Percentiles rank a stretch among this genome's conserved stretches.
These are phyloP conservation scores for Polyploca ridens DNA, from an alignment of 2,888 invertebrate species.

Conservation along the genomic window DNA sequence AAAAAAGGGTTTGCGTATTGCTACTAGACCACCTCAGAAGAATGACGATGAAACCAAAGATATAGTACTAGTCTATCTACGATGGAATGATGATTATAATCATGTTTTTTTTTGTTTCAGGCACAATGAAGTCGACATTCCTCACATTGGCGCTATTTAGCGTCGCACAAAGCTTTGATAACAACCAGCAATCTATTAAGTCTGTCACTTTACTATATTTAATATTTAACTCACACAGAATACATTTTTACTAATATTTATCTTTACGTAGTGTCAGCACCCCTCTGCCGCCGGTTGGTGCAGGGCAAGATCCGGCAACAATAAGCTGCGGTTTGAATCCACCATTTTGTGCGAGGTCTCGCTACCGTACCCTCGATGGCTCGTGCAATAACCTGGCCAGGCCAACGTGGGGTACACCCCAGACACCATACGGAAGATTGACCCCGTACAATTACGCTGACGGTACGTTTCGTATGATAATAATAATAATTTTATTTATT, in stretches of 20 bases:
- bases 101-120: constrained; percentile 48
- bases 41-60: too few species aligned
- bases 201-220: too few species aligned
- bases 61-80: too few species aligned
- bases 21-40: too few species aligned
- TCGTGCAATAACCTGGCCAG: constrained; percentile 96
- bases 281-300: constrained; percentile 70
- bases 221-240: background rate
- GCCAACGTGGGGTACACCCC: constrained; percentile 92
- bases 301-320: constrained; percentile 70
- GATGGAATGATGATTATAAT: too few species aligned
- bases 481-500: too few species aligned
- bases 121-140: constrained; percentile 42
- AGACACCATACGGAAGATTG: constrained; percentile 88
- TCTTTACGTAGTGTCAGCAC: constrained; percentile 66
- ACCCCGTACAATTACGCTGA: constrained; percentile 87
- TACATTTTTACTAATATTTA: background rate
- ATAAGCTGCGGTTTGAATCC: constrained; percentile 79
- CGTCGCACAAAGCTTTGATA: constrained; percentile 38
- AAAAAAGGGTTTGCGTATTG: too few species aligned
- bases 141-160: constrained; percentile 41
- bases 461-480: constrained; percentile 83
- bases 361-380: constrained; percentile 93
- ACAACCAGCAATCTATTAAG: constrained; percentile 22
- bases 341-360: constrained; percentile 77